Conservation (phyloP, 2,797 vertebrate species). For the Setipinna tenuifilis region DNA sequence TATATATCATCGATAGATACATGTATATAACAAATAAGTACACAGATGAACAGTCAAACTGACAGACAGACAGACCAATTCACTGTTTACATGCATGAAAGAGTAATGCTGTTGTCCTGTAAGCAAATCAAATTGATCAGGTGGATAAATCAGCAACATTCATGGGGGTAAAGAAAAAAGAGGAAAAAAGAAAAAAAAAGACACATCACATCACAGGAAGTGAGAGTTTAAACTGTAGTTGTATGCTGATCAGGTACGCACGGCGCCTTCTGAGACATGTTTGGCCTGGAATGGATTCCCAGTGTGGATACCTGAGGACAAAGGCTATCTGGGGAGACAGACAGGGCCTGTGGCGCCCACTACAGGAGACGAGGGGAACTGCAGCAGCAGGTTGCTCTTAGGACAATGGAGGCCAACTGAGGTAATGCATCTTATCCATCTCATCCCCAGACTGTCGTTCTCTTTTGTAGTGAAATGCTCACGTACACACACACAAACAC, state of each 20-base stretch:
- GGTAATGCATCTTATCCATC: background rate
- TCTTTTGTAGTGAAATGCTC: background rate
- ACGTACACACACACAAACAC: constrained; percentile 5
- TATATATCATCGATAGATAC: no score
- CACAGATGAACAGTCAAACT: no score
- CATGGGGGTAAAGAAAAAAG: no score
- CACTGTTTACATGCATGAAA: no score
- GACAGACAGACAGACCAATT: no score
- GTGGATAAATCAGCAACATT: no score
- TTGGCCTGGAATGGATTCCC: background rate
- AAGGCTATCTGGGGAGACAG: background rate
- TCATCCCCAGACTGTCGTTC: background rate
- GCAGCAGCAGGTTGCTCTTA: background rate
- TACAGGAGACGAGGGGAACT: background rate
- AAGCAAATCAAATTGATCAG: no score
- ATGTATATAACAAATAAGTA: no score
- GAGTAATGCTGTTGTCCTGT: no score
- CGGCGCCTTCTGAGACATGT: background rate
- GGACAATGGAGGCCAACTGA: constrained; percentile 13
- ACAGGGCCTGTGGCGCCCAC: background rate
- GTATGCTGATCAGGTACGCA: background rate
- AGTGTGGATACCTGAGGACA: background rate
- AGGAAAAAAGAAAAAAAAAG: no score
- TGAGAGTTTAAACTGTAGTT: background rate
- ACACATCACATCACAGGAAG: background rate